Base-by-base conservation (phyloP, 2,888 invertebrate genomes). In the Scotopteryx bipunctaria region DNA sequence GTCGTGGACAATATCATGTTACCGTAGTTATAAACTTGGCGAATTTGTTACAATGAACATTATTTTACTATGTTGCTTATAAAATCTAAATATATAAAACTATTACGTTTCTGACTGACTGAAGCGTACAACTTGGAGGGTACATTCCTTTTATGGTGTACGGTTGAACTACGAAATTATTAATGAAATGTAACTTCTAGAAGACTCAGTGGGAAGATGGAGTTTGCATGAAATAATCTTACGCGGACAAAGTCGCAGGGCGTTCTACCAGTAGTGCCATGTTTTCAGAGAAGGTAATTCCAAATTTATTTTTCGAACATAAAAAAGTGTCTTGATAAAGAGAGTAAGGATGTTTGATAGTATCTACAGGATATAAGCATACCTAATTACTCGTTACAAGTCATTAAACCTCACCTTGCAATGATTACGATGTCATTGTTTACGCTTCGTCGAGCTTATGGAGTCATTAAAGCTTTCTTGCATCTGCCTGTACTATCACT, bases 341-440 rank as follows among this genome's bases (percentile, higher is more conserved):
- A 11, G n/a, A 27, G 1, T 27, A 23, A 23, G 5, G n/a, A 23
- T 23, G 8, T 23, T n/a, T 1, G 23, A 23, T 23, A 23, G 2
- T 6, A 8, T 23, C 23, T 5, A 23, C 16, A 13, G 25, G 27
- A 25, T n/a, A 27, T 25, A 38, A 23, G 25, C 38, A 21, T 16
- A n/a, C n/a, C n/a, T n/a, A 40, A 11, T 9, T 40, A 40, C n/a
- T 11, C 13, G 11, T 27, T 35, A 19, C 27, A 40, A 40, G 40
- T 47, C 33, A 41, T 47, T 19, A 25, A 43, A 53, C 53, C 21
- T 32, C 32, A 45, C 43, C 33, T 33, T 49, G 61, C 58, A 55
- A 66, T 67, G 70, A 75, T 76, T 66, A 71, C 68, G 57, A 62
- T 64, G 67, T 75, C 71, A 79, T 79, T 81, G 79, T 81, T 80